Evolutionary conservation across 1,140 invertebrate species (phyloP), one percentile per base, ranked within the genome.

Genomic region (Sycobia sp.): DNA sequence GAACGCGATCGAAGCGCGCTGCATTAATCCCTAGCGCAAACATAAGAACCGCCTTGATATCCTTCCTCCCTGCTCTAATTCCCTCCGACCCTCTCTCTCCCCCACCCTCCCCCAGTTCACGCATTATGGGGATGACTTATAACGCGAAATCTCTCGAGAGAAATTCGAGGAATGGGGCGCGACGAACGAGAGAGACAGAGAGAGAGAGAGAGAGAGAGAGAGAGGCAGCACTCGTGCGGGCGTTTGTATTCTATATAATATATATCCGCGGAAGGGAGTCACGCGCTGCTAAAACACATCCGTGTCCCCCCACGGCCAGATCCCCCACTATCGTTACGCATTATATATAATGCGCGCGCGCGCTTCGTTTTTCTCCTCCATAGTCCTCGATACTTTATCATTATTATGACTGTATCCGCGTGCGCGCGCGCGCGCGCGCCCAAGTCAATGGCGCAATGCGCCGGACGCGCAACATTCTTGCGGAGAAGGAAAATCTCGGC

Each of bases 81-180:
- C 32, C 38, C 47, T 61, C 41, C 27, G 29, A 49, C 32, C 32
- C 23, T 36, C 38, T 34, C 13, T 36, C 11, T 25, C 23, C 16
- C 34, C 25, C 16, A 41, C 39, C 46, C 41, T 18, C 11, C 32
- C 55, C 38, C 51, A 32, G 36, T 16, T 25, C 22, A 34, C 68
- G 70, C 73, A 76, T 79, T 76, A 78, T 71, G 73, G 76, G 73
- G 76, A 68, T 73, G 77, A 81, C 79, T 80, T 80, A 56, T 56
- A 79, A 79, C 79, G 69, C 62, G 73, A 76, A 81, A 80, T 79
- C 76, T n/a, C n/a, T n/a, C n/a, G n/a, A 79, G 77, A 80, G 80
- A 80, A 79, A 80, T 78, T 81, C 79, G 76, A 79, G 62, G 74
- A 76, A 72, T 68, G 73, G 67, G 69, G 70, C 66, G 66, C 1